phyloP scores from a whole-genome alignment of 1,140 invertebrate genomes.

The Luehdorfia chinensis region DNA sequence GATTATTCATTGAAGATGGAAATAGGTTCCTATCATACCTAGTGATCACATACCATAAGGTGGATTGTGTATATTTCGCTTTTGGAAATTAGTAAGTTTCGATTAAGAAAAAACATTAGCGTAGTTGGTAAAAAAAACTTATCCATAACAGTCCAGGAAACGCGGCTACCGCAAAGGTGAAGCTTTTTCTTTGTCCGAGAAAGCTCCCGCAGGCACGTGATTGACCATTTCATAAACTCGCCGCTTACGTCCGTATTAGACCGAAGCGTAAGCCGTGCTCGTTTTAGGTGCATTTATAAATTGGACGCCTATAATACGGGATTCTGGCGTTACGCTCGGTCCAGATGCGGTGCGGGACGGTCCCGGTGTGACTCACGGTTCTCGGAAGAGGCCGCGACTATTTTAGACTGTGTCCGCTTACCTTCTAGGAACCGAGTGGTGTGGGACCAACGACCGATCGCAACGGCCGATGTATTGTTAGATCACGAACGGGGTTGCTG shows the following conservation, averaged over 20 bases:
- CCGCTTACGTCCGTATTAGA: constrained; percentile 19
- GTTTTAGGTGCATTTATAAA: constrained; percentile 46
- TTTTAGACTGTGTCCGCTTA: constrained; percentile 74
- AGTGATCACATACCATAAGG: too few species aligned
- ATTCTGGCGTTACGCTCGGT: constrained; percentile 36
- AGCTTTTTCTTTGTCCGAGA: constrained; percentile 17
- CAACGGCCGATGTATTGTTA: constrained; percentile 66
- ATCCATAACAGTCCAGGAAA: too few species aligned
- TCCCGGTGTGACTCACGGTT: constrained; percentile 62
- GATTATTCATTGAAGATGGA: too few species aligned
- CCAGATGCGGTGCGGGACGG: constrained; percentile 65
- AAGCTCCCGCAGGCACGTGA: constrained; percentile 22
- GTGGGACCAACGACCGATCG: constrained; percentile 71
- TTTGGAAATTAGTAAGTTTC: too few species aligned
- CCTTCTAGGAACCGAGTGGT: constrained; percentile 71
- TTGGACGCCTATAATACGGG: constrained; percentile 23
- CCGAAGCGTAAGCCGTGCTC: constrained; percentile 19
- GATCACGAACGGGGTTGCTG: constrained; percentile 59
- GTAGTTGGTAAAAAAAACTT: too few species aligned
- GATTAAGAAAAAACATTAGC: too few species aligned
- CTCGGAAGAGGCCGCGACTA: constrained; percentile 70
- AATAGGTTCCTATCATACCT: too few species aligned
- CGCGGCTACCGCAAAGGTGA: constrained; percentile 4
- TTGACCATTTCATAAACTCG: constrained; percentile 17
- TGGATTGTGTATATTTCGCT: too few species aligned